Conservation (phyloP, 2,888 invertebrate genomes). For the Drosophila barbarae region DNA sequence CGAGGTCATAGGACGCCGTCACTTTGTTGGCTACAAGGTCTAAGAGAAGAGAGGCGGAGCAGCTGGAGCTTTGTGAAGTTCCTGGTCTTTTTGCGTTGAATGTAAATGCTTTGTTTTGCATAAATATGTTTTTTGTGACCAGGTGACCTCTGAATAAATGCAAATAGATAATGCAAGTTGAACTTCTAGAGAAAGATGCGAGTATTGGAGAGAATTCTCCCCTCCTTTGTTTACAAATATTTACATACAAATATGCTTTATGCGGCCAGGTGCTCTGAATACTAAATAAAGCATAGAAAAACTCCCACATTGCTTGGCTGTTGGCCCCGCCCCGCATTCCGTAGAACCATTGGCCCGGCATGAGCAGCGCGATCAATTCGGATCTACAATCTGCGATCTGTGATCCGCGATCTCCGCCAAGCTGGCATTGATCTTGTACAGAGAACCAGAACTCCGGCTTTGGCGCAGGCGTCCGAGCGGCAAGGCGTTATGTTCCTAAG, state of each 20-base stretch:
- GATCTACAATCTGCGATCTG: conserved; percentile 20
- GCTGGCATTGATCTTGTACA: conserved; percentile 69
- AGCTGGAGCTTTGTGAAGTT: background rate
- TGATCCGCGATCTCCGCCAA: conserved; percentile 14
- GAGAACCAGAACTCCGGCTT: conserved; percentile 23
- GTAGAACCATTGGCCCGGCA: conserved; percentile 41
- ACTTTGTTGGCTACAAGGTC: conserved; percentile 63
- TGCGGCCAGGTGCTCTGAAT: conserved; percentile 26
- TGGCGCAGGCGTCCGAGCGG: conserved; percentile 58
- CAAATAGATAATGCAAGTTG: background rate
- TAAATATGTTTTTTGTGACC: conserved; percentile 8
- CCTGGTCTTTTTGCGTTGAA: conserved; percentile 10
- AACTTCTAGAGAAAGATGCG: too few relatives aligned
- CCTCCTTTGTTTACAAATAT: conserved; percentile 6
- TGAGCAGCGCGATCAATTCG: conserved; percentile 44
- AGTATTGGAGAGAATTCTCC: background rate
- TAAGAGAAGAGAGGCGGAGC: conserved; percentile 25
- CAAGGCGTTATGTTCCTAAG: conserved; percentile 44
- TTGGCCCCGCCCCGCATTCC: conserved; percentile 59
- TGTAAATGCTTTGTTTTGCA: conserved; percentile 10
- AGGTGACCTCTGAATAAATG: conserved; percentile 32
- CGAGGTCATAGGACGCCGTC: conserved; percentile 64
- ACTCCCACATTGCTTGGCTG: conserved; percentile 8
- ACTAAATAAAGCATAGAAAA: conserved; percentile 3
- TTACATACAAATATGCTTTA: conserved; percentile 14